Evolutionary conservation across 2,113 vertebrate species (phyloP).

Genomic region (Glaucomys volans): DNA sequence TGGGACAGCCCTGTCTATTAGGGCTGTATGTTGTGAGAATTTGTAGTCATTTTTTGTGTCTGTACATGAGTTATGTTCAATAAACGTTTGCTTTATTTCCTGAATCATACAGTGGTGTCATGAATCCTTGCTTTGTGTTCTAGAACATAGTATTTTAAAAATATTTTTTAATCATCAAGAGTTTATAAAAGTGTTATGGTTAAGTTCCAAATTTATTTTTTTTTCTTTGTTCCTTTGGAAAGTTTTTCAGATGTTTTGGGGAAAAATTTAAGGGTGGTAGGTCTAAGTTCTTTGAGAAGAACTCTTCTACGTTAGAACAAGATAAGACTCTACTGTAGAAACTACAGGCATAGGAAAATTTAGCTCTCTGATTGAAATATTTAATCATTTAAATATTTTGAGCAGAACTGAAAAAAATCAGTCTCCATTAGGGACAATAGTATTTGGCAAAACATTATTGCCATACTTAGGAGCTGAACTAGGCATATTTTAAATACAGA

Average conservation of each 20-base stretch:
- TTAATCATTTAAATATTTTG: background rate
- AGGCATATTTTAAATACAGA: conserved; percentile 4
- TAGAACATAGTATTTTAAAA: background rate
- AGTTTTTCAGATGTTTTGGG: background rate
- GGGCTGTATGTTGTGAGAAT: background rate
- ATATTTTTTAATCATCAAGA: background rate
- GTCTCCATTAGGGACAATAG: background rate
- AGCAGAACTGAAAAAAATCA: background rate
- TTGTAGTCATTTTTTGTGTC: background rate
- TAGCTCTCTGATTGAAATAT: background rate
- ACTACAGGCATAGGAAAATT: background rate
- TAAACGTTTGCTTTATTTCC: background rate
- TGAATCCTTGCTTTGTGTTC: background rate
- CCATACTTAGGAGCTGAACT: background rate
- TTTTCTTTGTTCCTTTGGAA: background rate
- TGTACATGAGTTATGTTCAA: background rate
- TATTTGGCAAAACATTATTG: background rate
- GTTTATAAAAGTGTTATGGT: background rate
- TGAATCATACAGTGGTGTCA: background rate
- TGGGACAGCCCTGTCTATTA: background rate
- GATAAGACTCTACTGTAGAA: background rate
- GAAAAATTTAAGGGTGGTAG: background rate
- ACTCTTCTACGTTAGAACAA: conserved; percentile 36
- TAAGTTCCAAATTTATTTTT: conserved; percentile 14
- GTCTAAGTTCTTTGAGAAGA: background rate